These are phyloP conservation scores for Brachyistius frenatus DNA, from an alignment of 2,113 vertebrate genomes.

Conservation along the genomic window DNA sequence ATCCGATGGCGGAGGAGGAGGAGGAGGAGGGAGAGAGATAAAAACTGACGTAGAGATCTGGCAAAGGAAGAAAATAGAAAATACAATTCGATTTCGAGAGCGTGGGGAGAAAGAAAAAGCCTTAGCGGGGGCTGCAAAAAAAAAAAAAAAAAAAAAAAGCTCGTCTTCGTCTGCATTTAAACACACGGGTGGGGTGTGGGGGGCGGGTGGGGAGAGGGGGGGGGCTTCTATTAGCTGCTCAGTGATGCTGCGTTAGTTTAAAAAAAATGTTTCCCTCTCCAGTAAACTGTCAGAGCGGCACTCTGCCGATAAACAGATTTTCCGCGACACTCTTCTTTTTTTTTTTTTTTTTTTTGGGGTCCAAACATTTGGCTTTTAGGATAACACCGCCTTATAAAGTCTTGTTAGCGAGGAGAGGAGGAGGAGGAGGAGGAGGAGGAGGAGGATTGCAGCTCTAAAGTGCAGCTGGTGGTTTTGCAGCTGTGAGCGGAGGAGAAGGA, in stretches of 20 bases:
- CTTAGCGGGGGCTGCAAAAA: too few species aligned
- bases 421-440: too few species aligned
- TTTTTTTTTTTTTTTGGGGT: too few species aligned
- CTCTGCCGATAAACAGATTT: constrained; percentile 53
- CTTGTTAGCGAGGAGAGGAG: constrained; percentile 16
- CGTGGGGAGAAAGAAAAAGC: neutral
- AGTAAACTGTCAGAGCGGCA: constrained; percentile 51
- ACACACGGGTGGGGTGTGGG: too few species aligned
- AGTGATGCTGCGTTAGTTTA: constrained; percentile 27
- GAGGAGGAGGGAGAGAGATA: too few species aligned
- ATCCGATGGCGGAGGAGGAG: constrained; percentile 38
- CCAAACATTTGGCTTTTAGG: constrained; percentile 61
- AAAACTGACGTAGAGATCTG: constrained; percentile 40
- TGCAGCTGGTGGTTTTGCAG: too few species aligned
- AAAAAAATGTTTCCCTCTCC: too few species aligned
- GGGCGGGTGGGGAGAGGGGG: too few species aligned
- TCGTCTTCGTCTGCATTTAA: constrained; percentile 16
- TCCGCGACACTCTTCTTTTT: too few species aligned
- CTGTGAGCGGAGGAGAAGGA: too few species aligned
- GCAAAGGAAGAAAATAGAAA: constrained; percentile 36
- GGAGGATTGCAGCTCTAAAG: too few species aligned
- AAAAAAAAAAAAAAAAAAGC: too few species aligned
- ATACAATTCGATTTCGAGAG: constrained; percentile 29
- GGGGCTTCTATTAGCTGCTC: constrained; percentile 33
- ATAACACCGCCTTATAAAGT: constrained; percentile 60